These are phyloP conservation scores for Nibea coibor DNA, from an alignment of 2,113 vertebrate genomes.

Conservation along the genomic window DNA sequence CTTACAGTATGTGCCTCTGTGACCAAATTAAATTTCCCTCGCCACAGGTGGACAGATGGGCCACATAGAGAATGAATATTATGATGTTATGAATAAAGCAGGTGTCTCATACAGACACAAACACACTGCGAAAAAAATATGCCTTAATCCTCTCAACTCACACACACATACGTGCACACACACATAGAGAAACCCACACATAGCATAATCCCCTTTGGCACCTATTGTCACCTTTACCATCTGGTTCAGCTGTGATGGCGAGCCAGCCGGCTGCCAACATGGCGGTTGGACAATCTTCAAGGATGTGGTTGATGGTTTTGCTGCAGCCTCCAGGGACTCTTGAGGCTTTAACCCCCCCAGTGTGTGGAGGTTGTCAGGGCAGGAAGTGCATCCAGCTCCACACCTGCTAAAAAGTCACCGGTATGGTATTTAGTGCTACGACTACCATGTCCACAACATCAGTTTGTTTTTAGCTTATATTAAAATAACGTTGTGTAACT, in stretches of 20 bases:
- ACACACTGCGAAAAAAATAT: constrained; percentile 9
- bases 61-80: not conserved
- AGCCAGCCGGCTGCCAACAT: constrained; percentile 50
- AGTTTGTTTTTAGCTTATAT: no score
- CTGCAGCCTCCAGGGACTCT: constrained; percentile 27
- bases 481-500: no score
- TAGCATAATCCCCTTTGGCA: constrained; percentile 48
- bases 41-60: constrained; percentile 12
- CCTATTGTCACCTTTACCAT: constrained; percentile 59
- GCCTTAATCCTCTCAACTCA: not conserved
- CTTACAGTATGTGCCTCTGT: not conserved
- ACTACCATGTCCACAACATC: accelerated
- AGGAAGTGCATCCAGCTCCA: not conserved
- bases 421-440: not conserved
- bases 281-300: constrained; percentile 53
- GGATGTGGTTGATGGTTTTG: constrained; percentile 8
- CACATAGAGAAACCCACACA: constrained; percentile 8
- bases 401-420: constrained; percentile 12
- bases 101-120: constrained; percentile 2
- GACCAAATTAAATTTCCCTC: constrained; percentile 20
- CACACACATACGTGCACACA: constrained; percentile 3
- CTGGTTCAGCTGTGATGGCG: constrained; percentile 49
- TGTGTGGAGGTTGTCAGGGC: not conserved
- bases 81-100: constrained; percentile 7
- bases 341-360: constrained; percentile 2